These are phyloP conservation scores for Andricus curvator DNA, from an alignment of 2,888 invertebrate genomes.

Conservation along the genomic window DNA sequence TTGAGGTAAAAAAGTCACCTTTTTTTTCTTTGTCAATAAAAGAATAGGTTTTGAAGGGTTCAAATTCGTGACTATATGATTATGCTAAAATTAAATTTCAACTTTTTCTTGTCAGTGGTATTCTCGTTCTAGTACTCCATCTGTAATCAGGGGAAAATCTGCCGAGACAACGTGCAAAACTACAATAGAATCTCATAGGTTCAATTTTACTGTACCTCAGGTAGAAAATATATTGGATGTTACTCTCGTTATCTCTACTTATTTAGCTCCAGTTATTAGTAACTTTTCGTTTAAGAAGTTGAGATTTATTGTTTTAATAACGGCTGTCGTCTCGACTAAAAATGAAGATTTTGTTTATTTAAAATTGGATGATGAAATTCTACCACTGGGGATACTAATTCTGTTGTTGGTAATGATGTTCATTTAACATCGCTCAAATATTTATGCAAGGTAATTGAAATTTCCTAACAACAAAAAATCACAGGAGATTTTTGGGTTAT, in stretches of 20 bases:
- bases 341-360: no score
- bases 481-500: no score
- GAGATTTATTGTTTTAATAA: background rate
- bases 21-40: background rate
- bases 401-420: no score
- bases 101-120: background rate
- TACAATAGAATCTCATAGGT: no score
- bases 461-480: no score
- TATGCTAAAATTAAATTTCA: slow-evolving; percentile 34
- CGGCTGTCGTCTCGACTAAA: no score
- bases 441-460: no score
- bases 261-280: background rate
- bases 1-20: no score
- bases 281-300: background rate
- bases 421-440: no score
- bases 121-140: slow-evolving; percentile 27
- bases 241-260: background rate
- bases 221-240: background rate
- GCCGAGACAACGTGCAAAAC: background rate
- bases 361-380: no score
- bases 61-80: background rate
- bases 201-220: background rate
- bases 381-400: no score
- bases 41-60: background rate
- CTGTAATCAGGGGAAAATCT: background rate